Conservation (phyloP, 2,797 vertebrate genomes). For the Gallinago stenura region DNA sequence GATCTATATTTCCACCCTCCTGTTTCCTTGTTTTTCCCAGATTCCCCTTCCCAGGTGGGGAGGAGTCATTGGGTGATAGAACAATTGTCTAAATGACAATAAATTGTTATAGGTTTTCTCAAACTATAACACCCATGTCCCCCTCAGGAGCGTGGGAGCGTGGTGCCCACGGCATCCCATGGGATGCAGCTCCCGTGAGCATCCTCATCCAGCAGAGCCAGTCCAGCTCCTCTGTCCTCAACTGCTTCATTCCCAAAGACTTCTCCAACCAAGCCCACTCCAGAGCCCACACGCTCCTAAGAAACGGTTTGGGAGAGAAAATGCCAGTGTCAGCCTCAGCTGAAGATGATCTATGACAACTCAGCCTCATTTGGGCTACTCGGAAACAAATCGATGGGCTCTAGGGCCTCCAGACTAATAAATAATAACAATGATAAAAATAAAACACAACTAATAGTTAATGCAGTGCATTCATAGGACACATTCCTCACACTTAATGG, state of each 20-base stretch:
- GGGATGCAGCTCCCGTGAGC: background rate
- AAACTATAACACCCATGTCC: background rate
- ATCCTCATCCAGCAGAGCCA: background rate
- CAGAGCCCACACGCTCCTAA: rapidly evolving
- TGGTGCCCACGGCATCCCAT: rapidly evolving
- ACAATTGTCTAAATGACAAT: background rate
- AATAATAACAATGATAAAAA: conserved; percentile 33
- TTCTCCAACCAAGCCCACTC: background rate
- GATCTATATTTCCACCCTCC: background rate
- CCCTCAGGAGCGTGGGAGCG: rapidly evolving
- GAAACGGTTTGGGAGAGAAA: background rate
- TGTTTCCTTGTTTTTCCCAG: background rate
- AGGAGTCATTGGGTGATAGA: background rate
- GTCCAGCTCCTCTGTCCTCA: background rate
- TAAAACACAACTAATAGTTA: background rate
- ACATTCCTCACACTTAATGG: background rate
- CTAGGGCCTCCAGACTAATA: conserved; percentile 15
- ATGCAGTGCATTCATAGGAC: background rate
- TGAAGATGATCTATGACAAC: background rate
- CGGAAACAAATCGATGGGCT: background rate
- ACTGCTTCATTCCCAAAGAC: background rate
- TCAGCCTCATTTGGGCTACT: background rate
- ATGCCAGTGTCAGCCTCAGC: background rate
- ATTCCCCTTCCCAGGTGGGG: background rate
- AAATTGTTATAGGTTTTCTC: background rate